Evolutionary conservation across 2,797 vertebrate species (phyloP).

Genomic region (Monodelphis domestica): DNA sequence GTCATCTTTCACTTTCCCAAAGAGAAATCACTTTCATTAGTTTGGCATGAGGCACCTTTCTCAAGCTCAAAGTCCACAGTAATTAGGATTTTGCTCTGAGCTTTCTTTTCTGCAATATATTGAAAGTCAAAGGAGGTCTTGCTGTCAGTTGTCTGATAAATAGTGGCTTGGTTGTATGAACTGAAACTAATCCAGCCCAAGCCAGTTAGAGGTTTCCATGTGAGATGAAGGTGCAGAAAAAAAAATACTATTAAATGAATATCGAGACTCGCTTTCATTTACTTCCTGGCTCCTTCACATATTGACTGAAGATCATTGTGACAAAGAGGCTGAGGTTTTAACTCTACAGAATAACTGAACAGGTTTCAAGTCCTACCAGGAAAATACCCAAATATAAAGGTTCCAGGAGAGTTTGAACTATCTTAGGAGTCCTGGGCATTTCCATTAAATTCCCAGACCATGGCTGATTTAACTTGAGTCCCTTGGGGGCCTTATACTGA

Average conservation of each 20-base stretch:
- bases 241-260: not conserved
- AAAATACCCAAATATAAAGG: not conserved
- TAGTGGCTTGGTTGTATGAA: constrained; percentile 45
- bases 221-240: constrained; percentile 38
- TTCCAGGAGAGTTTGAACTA: not conserved
- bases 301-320: not conserved
- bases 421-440: not conserved
- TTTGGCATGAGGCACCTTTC: constrained; percentile 54
- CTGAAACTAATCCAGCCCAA: constrained; percentile 22
- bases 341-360: constrained; percentile 35
- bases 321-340: not conserved
- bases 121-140: constrained; percentile 50
- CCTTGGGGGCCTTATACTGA: not conserved
- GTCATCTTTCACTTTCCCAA: constrained; percentile 64
- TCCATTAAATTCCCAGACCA: not conserved
- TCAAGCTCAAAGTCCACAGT: constrained; percentile 45
- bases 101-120: constrained; percentile 21
- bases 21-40: constrained; percentile 74
- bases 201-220: constrained; percentile 13
- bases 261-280: constrained; percentile 48
- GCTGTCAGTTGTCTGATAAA: constrained; percentile 61
- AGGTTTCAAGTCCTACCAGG: not conserved
- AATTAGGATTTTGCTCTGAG: constrained; percentile 70
- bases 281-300: not conserved
- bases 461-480: not conserved